Evolutionary conservation across 2,888 invertebrate species (phyloP).

Genomic region (Ellobium chinense): DNA sequence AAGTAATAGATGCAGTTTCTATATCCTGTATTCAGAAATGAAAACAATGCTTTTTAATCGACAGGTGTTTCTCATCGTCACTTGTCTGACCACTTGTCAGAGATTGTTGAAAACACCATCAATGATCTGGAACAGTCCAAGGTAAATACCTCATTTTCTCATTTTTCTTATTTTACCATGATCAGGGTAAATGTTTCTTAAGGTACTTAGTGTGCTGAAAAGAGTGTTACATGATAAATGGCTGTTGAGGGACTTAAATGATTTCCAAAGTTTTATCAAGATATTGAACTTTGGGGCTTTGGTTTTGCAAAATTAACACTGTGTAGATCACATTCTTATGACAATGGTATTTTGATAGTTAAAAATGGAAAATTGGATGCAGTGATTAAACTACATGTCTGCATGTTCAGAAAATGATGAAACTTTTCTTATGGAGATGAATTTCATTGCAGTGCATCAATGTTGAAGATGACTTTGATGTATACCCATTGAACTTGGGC

Average conservation of each 20-base stretch:
- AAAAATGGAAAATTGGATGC: too few species aligned
- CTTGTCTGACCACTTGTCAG: slow-evolving; percentile 98
- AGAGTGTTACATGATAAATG: too few species aligned
- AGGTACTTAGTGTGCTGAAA: too few species aligned
- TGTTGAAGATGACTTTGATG: slow-evolving; percentile 98
- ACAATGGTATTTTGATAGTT: too few species aligned
- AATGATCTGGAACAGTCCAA: slow-evolving; percentile 96
- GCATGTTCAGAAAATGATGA: too few species aligned
- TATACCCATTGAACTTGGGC: slow-evolving; percentile 96
- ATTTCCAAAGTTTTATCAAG: too few species aligned
- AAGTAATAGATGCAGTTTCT: too few species aligned
- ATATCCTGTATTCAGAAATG: background rate
- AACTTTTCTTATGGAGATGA: background rate
- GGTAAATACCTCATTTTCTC: slow-evolving; percentile 72
- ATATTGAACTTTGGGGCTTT: too few species aligned
- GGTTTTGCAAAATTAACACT: too few species aligned
- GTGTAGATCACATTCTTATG: too few species aligned
- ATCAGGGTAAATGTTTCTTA: background rate
- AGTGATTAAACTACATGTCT: too few species aligned
- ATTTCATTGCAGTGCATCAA: slow-evolving; percentile 87
- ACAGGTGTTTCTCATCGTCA: slow-evolving; percentile 95
- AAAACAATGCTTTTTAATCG: slow-evolving; percentile 7
- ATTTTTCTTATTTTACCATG: background rate
- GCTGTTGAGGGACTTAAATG: too few species aligned
- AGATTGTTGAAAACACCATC: slow-evolving; percentile 97